Percentiles rank a stretch among this genome's conserved stretches.
phyloP scores from a whole-genome alignment of 2,113 vertebrate species.

The Chionodraco myersi region DNA sequence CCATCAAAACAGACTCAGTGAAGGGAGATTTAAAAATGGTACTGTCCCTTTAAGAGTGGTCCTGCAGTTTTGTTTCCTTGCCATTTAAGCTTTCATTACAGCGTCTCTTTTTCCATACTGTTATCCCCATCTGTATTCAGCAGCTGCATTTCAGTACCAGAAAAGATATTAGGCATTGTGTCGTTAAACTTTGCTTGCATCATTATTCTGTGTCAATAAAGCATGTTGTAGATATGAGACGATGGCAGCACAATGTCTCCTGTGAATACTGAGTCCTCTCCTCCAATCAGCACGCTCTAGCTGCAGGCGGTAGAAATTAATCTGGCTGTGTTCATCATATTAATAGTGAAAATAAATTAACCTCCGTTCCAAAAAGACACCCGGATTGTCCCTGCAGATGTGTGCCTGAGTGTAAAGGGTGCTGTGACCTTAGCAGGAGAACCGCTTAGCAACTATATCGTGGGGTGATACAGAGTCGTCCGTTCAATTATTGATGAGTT shows the following conservation, averaged over 20 bases:
- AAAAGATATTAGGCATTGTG: constrained; percentile 28
- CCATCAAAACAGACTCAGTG: neutral
- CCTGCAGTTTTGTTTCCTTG: neutral
- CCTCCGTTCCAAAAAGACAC: neutral
- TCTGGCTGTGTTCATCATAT: constrained; percentile 37
- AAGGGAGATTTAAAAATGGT: neutral
- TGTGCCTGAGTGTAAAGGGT: neutral
- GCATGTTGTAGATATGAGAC: constrained; percentile 28
- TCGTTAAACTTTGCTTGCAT: constrained; percentile 35
- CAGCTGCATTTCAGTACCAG: constrained; percentile 19
- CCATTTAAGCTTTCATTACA: constrained; percentile 3
- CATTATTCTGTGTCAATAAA: constrained; percentile 51
- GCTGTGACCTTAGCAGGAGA: constrained; percentile 1
- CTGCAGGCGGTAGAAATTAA: constrained; percentile 53
- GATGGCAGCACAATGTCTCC: constrained; percentile 37
- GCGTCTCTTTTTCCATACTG: neutral
- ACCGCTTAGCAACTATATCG: neutral
- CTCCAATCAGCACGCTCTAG: constrained; percentile 20
- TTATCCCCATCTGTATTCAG: constrained; percentile 32
- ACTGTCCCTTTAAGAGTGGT: constrained; percentile 1
- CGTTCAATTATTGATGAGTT: neutral
- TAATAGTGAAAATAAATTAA: constrained; percentile 47
- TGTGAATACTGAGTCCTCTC: constrained; percentile 41
- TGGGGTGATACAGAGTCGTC: neutral
- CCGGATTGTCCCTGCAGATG: neutral